Evolutionary conservation across 2,113 vertebrate genomes (phyloP).

Genomic region (Scomber japonicus): DNA sequence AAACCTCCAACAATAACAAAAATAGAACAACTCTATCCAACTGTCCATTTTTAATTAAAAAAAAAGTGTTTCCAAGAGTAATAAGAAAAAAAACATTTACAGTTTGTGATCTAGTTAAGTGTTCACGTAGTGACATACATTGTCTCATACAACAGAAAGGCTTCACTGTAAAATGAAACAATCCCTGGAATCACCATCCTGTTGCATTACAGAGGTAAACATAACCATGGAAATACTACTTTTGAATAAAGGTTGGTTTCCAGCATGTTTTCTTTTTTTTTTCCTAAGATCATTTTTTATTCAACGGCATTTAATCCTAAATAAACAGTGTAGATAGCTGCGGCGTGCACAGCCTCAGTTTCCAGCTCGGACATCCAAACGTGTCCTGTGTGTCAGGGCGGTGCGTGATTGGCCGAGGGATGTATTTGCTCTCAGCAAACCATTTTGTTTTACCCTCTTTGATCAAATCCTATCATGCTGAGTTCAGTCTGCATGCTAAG

Average conservation of each 20-base stretch:
- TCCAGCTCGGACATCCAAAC: slow-evolving; percentile 69
- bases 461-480: slow-evolving; percentile 39
- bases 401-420: slow-evolving; percentile 7
- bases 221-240: slow-evolving; percentile 78
- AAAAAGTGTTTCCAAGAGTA: slow-evolving; percentile 84
- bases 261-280: slow-evolving; percentile 81
- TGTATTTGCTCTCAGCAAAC: slow-evolving; percentile 44
- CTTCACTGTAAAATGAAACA: slow-evolving; percentile 75
- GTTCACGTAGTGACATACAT: slow-evolving; percentile 84
- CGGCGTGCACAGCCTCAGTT: slow-evolving; percentile 61
- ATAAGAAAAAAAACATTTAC: slow-evolving; percentile 83
- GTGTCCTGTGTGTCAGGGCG: slow-evolving; percentile 57
- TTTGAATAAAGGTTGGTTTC: slow-evolving; percentile 81
- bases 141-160: slow-evolving; percentile 82
- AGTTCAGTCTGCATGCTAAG: slow-evolving; percentile 68
- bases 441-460: slow-evolving; percentile 30
- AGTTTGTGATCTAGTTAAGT: slow-evolving; percentile 84
- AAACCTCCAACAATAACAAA: slow-evolving; percentile 41
- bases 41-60: slow-evolving; percentile 80
- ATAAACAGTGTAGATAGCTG: slow-evolving; percentile 79
- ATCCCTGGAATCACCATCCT: slow-evolving; percentile 81
- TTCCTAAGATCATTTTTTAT: slow-evolving; percentile 71
- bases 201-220: slow-evolving; percentile 85
- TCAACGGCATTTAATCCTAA: slow-evolving; percentile 77
- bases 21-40: slow-evolving; percentile 69